phyloP scores from a whole-genome alignment of 2,113 vertebrate species.

The Anas platyrhynchos region DNA sequence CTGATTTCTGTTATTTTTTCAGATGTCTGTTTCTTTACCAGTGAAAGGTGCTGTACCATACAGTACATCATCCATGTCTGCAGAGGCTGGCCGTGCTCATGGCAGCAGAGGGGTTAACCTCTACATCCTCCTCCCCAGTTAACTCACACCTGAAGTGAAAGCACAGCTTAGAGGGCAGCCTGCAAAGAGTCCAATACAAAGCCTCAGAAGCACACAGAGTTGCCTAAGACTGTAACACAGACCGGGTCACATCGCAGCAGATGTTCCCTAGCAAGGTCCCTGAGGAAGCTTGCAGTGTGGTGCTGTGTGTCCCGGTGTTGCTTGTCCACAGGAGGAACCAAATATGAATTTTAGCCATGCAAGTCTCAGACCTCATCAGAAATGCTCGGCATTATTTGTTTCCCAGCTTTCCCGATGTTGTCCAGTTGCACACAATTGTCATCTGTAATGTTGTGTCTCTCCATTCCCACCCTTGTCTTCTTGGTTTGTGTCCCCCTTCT shows the following conservation, averaged over 20 bases:
- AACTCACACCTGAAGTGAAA: neutral
- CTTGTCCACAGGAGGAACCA: neutral
- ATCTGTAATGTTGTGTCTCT: neutral
- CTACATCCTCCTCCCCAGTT: neutral
- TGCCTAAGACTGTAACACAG: neutral
- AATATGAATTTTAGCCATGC: neutral
- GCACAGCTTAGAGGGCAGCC: neutral
- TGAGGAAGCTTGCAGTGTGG: neutral
- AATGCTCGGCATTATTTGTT: neutral
- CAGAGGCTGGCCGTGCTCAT: neutral
- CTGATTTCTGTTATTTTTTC: neutral
- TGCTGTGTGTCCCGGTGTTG: accelerated
- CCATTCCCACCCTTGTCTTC: neutral
- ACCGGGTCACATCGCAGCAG: neutral
- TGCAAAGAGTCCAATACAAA: neutral
- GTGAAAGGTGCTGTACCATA: neutral
- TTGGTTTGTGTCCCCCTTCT: neutral
- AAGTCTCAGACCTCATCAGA: neutral
- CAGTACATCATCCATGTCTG: accelerated
- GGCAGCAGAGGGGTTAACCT: neutral
- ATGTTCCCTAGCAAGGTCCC: accelerated
- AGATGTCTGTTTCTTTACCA: neutral
- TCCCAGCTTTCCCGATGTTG: neutral
- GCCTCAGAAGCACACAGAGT: neutral
- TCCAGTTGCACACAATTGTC: neutral